phyloP scores from a whole-genome alignment of 2,888 invertebrate genomes.

The Gari tellinella region DNA sequence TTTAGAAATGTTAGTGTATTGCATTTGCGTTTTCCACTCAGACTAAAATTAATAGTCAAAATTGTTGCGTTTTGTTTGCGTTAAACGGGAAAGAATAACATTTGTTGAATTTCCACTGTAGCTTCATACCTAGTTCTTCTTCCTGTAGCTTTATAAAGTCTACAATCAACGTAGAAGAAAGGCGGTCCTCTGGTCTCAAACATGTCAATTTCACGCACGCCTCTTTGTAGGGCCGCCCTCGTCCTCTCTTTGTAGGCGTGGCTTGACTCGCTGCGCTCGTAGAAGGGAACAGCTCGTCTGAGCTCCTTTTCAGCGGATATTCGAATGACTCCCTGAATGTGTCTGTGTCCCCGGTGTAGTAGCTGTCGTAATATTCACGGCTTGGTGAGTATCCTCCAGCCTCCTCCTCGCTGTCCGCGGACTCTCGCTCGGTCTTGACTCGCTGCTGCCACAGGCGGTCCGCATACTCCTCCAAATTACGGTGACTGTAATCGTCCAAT shows the following conservation, averaged over 20 bases:
- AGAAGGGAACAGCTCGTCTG: conserved; percentile 38
- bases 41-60: no score
- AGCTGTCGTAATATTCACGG: conserved; percentile 47
- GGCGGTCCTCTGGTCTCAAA: conserved; percentile 50
- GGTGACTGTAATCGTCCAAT: conserved; percentile 42
- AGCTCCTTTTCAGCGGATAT: conserved; percentile 30
- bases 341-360: conserved; percentile 46
- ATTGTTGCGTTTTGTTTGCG: no score
- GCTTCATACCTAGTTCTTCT: conserved; percentile 49
- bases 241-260: conserved; percentile 40
- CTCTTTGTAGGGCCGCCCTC: conserved; percentile 57
- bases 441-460: conserved; percentile 57
- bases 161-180: conserved; percentile 39
- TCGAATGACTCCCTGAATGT: conserved; percentile 47
- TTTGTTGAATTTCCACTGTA: no score
- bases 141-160: conserved; percentile 57
- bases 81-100: no score
- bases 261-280: conserved; percentile 6
- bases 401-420: conserved; percentile 57
- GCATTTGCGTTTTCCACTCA: no score
- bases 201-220: conserved; percentile 61
- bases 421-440: conserved; percentile 56
- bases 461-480: conserved; percentile 55
- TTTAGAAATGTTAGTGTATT: no score
- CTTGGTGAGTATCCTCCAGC: conserved; percentile 52